These are phyloP conservation scores for Chesias legatella DNA, from an alignment of 2,888 invertebrate genomes.

Conservation along the genomic window DNA sequence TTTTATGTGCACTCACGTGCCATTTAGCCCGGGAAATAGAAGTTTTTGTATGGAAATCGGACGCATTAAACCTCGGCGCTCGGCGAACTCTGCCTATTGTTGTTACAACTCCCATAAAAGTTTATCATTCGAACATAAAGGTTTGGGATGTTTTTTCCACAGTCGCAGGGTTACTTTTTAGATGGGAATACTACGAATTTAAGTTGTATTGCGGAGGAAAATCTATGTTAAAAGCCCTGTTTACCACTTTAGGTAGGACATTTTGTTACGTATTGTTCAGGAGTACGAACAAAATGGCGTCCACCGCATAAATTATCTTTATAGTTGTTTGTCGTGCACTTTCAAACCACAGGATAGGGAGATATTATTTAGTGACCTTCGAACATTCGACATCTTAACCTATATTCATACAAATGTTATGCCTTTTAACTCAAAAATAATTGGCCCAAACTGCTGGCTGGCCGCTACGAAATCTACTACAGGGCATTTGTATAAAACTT, in stretches of 20 bases:
- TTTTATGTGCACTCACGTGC: constrained; percentile 78
- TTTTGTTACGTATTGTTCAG: not conserved
- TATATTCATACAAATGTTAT: no score
- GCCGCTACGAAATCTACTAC: no score
- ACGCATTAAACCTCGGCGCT: constrained; percentile 67
- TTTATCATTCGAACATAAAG: constrained; percentile 67
- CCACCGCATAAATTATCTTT: no score
- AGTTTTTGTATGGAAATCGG: constrained; percentile 80
- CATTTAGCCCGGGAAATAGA: constrained; percentile 79
- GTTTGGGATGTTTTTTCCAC: constrained; percentile 45
- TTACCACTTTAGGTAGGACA: no score
- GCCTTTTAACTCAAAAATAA: no score
- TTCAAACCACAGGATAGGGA: no score
- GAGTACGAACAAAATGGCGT: no score
- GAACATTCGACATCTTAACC: no score
- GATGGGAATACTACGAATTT: not conserved
- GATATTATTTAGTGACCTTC: no score
- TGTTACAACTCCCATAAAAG: constrained; percentile 71
- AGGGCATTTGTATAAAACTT: no score
- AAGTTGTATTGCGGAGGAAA: not conserved
- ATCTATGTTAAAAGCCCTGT: not conserved
- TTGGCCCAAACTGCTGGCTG: no score
- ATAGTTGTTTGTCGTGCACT: no score
- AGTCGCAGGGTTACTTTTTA: constrained; percentile 13
- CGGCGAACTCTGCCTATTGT: constrained; percentile 66